phyloP scores from a whole-genome alignment of 2,888 invertebrate genomes.

The Nephrotoma appendiculata region DNA sequence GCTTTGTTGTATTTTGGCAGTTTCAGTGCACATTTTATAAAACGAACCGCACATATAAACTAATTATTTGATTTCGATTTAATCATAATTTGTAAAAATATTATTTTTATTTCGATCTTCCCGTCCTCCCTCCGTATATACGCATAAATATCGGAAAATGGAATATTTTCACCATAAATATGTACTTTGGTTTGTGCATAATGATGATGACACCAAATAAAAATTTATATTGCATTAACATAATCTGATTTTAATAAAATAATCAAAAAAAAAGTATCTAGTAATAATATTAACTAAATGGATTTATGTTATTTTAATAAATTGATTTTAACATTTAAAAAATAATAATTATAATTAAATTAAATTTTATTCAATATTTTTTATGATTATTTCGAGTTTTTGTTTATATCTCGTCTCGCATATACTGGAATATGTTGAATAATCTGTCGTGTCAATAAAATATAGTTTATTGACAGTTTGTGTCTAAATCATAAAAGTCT shows the following conservation, averaged over 20 bases:
- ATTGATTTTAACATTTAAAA: neutral
- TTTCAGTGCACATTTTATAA: neutral
- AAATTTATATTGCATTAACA: neutral
- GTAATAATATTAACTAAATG: neutral
- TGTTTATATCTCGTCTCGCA: too few species aligned
- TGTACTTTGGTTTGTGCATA: neutral
- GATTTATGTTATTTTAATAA: neutral
- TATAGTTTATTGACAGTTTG: too few species aligned
- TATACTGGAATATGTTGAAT: too few species aligned
- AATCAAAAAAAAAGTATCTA: neutral
- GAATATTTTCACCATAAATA: neutral
- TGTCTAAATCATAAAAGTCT: too few species aligned
- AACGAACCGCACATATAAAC: neutral
- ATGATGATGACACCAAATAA: neutral
- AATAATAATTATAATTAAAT: neutral
- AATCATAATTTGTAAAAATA: neutral
- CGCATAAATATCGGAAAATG: neutral
- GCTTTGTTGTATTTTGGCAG: neutral
- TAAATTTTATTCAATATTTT: neutral
- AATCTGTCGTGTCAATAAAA: too few species aligned
- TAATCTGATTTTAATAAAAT: neutral
- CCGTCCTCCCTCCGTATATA: neutral
- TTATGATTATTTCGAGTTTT: neutral
- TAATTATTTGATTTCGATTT: neutral
- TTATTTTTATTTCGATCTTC: neutral